A percentile compares a stretch with the other conserved stretches of the same genome.
Evolutionary conservation across 2,888 invertebrate genomes (phyloP).

Genomic region (Cryptus armator): DNA sequence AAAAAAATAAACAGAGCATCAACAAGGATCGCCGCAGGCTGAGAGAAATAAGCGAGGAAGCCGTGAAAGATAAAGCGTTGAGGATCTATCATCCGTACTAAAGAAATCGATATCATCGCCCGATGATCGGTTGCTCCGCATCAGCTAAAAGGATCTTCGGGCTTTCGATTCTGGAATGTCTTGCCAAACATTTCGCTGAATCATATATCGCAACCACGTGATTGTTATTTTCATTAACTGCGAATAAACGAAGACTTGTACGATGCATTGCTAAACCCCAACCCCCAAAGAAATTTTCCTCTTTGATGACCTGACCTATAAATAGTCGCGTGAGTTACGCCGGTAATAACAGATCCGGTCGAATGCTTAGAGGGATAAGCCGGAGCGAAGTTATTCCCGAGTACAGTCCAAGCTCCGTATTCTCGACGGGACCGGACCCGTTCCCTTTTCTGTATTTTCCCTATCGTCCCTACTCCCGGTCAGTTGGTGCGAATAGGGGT

Average conservation of each 20-base stretch:
- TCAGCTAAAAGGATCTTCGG: slow-evolving; percentile 61
- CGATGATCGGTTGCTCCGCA: slow-evolving; percentile 67
- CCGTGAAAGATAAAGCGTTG: slow-evolving; percentile 59
- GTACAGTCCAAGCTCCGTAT: too few relatives aligned
- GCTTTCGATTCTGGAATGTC: slow-evolving; percentile 28
- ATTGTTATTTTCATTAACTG: slow-evolving; percentile 24
- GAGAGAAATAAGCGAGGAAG: slow-evolving; percentile 61
- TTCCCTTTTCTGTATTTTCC: too few relatives aligned
- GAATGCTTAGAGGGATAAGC: slow-evolving; percentile 58
- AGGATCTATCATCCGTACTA: slow-evolving; percentile 57
- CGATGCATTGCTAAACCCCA: neutral
- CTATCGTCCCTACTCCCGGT: too few relatives aligned
- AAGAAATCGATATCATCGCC: slow-evolving; percentile 73
- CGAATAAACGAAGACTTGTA: neutral
- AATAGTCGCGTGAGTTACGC: slow-evolving; percentile 72
- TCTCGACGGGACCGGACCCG: too few relatives aligned
- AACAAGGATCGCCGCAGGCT: slow-evolving; percentile 49
- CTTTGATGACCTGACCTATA: slow-evolving; percentile 69
- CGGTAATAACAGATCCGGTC: slow-evolving; percentile 77
- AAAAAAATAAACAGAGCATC: slow-evolving; percentile 13
- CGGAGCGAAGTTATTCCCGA: neutral
- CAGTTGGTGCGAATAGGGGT: too few relatives aligned
- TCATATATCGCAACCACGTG: slow-evolving; percentile 35
- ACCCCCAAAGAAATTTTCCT: neutral
- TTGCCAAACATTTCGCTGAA: neutral